phyloP scores from a whole-genome alignment of 2,888 invertebrate species.

The Hermaeophaga mercurialis region DNA sequence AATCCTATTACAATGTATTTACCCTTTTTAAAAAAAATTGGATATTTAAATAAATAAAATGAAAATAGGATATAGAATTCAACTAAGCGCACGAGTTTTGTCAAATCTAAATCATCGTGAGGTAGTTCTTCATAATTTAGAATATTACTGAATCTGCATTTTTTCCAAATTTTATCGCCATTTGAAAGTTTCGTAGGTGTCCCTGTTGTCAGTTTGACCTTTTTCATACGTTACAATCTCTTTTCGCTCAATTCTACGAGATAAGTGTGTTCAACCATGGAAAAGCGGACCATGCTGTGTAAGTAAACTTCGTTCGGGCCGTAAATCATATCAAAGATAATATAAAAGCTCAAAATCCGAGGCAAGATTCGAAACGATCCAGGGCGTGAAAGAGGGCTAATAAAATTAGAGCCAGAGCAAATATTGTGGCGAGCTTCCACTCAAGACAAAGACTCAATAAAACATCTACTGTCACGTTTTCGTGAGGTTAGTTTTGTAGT shows the following conservation, averaged over 20 bases:
- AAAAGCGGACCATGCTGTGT: slow-evolving; percentile 10
- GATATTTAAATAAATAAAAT: too few relatives aligned
- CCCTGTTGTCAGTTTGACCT: too few relatives aligned
- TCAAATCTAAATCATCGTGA: too few relatives aligned
- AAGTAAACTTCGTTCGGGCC: slow-evolving; percentile 8
- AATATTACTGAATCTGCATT: too few relatives aligned
- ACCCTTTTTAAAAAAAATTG: too few relatives aligned
- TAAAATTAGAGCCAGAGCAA: slow-evolving; percentile 27
- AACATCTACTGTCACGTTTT: slow-evolving; percentile 30
- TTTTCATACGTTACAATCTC: slow-evolving; percentile 6
- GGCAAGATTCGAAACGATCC: slow-evolving; percentile 22
- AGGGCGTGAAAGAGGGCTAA: slow-evolving; percentile 27
- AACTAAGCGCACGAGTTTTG: too few relatives aligned
- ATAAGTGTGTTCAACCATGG: slow-evolving; percentile 5
- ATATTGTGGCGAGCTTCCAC: slow-evolving; percentile 28
- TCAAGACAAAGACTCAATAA: slow-evolving; percentile 29
- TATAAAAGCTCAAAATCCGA: slow-evolving; percentile 22
- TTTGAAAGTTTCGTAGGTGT: too few relatives aligned
- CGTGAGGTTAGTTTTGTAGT: slow-evolving; percentile 27
- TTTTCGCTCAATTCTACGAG: slow-evolving; percentile 2
- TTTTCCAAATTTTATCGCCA: too few relatives aligned
- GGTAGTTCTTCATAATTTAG: too few relatives aligned
- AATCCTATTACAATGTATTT: too few relatives aligned
- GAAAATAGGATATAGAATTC: too few relatives aligned
- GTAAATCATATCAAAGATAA: slow-evolving; percentile 25